Conservation (phyloP, 1,140 invertebrate genomes). For the Sitophilus oryzae region DNA sequence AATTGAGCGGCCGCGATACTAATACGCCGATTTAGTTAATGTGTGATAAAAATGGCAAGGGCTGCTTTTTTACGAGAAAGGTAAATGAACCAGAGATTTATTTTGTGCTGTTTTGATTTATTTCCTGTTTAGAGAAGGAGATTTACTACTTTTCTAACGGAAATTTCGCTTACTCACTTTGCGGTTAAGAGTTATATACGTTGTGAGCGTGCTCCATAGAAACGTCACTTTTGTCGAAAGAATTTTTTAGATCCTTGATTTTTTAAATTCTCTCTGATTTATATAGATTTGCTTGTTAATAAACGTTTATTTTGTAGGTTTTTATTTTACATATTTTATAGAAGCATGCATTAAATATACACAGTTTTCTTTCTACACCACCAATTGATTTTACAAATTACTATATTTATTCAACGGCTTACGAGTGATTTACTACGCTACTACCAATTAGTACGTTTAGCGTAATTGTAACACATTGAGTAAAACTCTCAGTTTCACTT, state of each 20-base stretch:
- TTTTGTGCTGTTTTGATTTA: conserved; percentile 4
- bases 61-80: conserved; percentile 62
- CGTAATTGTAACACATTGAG: conserved; percentile 7
- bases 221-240: conserved; percentile 17
- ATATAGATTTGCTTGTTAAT: not conserved
- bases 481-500: not conserved
- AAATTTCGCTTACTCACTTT: conserved; percentile 1
- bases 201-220: conserved; percentile 14
- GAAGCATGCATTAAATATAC: not conserved
- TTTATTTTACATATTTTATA: not conserved
- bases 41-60: conserved; percentile 61
- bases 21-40: conserved; percentile 55
- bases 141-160: not conserved
- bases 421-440: conserved; percentile 14
- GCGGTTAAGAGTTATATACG: conserved; percentile 4
- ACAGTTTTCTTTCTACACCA: not conserved
- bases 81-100: conserved; percentile 44
- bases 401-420: not conserved
- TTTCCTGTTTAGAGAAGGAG: not conserved
- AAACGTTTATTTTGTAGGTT: not conserved
- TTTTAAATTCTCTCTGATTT: not conserved
- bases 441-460: conserved; percentile 16
- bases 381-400: not conserved
- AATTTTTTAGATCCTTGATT: not conserved
- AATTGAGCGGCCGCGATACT: conserved; percentile 41